Base-by-base conservation (phyloP, 1,140 invertebrate genomes). In the Drosophila jambulina region DNA sequence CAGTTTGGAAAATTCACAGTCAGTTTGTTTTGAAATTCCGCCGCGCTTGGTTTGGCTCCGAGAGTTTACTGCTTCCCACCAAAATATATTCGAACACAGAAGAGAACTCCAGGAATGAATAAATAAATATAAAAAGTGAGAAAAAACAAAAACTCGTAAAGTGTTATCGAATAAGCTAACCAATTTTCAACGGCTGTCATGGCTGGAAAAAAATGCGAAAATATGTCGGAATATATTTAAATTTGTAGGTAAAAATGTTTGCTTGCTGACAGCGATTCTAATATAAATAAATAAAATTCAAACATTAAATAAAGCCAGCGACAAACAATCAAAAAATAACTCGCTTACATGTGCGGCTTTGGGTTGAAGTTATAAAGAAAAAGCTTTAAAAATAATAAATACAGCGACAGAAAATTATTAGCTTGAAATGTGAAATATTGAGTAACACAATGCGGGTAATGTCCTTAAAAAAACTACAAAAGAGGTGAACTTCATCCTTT, bases 1-100 rank as follows among this genome's bases (percentile, higher is more conserved):
- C 88, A 82, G 84, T 91, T 88, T 77, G 88, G 78, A 91, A 91
- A 91, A 91, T 85, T 84, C 81, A 84, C 76, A 75, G 56, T 91
- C 84, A 91, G 88, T 91, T 91, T 91, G 84, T 90, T 91, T 91
- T 91, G 68, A 91, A 90, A 82, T 75, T 82, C 76, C 70, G 88
- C 70, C 88, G 81, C 76, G 88, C 68, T 63, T 36, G 65, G 84
- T 88, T 87, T 77, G 78, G 54, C 32, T 58, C 23, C 32, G 19
- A 62, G 63, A 46, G 60, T 43, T 51, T 40, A 42, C 29, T 21
- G 13, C 32, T 19, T 23, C 43, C 15, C 8, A 25, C 32, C 17
- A 49, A 38, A 43, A 79, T 17, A n/a, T 21, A 34, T 45, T 27
- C 7, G 21, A 61, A 36, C 45, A 46, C 29, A 46, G 21, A 54